Conservation (phyloP, 2,797 vertebrate species). For the Sternotherus odoratus region DNA sequence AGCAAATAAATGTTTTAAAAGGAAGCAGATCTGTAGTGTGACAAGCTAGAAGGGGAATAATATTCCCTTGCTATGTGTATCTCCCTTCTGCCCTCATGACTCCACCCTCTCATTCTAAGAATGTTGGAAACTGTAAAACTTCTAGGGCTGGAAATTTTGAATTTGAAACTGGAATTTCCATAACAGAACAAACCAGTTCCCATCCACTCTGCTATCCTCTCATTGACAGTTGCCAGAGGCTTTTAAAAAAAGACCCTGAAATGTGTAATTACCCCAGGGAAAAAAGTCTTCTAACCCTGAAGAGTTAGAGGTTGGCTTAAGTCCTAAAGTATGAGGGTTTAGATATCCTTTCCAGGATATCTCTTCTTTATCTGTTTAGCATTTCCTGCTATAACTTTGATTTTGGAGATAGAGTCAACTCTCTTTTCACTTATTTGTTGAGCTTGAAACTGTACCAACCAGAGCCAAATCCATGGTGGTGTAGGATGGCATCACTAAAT, state of each 20-base stretch:
- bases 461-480: not conserved
- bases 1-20: not conserved
- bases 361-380: not conserved
- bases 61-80: not conserved
- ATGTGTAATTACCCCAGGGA: not conserved
- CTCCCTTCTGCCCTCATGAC: not conserved
- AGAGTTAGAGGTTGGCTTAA: not conserved
- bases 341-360: not conserved
- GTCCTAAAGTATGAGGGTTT: not conserved
- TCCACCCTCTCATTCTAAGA: not conserved
- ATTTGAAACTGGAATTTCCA: not conserved
- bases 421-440: too few species aligned
- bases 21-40: conserved; percentile 23
- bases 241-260: not conserved
- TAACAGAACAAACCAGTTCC: not conserved
- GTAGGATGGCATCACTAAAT: not conserved
- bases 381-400: not conserved
- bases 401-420: not conserved
- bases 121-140: not conserved
- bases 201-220: not conserved
- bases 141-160: too few species aligned
- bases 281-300: not conserved
- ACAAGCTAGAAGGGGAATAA: not conserved
- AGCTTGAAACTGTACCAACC: not conserved
- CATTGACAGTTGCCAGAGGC: not conserved